These are phyloP conservation scores for Amphipyra tragopoginis DNA, from an alignment of 2,888 invertebrate genomes.

Conservation along the genomic window DNA sequence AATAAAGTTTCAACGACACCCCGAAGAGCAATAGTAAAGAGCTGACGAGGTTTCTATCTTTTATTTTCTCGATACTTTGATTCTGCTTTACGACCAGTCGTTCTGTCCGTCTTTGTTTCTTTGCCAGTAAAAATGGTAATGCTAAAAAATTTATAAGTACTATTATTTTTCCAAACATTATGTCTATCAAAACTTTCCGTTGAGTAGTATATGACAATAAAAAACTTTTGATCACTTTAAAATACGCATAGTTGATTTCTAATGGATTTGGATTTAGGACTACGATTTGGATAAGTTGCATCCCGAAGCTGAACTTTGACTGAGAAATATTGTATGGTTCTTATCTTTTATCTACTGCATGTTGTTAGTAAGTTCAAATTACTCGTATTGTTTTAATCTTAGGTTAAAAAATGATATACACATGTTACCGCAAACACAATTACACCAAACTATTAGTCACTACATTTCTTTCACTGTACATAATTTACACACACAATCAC, in stretches of 20 bases:
- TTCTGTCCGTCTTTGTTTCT: neutral
- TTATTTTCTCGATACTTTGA: slow-evolving; percentile 17
- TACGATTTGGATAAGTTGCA: too few species aligned
- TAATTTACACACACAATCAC: too few species aligned
- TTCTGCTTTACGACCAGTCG: slow-evolving; percentile 7
- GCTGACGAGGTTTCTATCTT: slow-evolving; percentile 9
- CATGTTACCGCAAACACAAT: too few species aligned
- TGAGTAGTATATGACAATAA: neutral
- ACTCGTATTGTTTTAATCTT: too few species aligned
- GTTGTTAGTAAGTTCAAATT: too few species aligned
- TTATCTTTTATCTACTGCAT: too few species aligned
- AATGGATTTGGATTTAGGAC: too few species aligned
- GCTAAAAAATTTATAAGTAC: neutral
- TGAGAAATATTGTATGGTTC: too few species aligned
- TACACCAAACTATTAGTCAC: too few species aligned
- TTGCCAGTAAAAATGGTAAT: slow-evolving; percentile 1
- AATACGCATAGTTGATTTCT: slow-evolving; percentile 17
- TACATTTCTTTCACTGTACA: too few species aligned
- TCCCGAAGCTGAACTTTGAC: too few species aligned
- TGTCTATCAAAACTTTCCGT: neutral
- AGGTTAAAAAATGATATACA: too few species aligned
- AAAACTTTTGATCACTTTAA: slow-evolving; percentile 2
- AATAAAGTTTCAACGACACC: slow-evolving; percentile 27
- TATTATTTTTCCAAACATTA: neutral
- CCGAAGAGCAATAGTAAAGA: slow-evolving; percentile 11